Base-by-base conservation (phyloP, 2,797 vertebrate species). In the Macropodus opercularis region DNA sequence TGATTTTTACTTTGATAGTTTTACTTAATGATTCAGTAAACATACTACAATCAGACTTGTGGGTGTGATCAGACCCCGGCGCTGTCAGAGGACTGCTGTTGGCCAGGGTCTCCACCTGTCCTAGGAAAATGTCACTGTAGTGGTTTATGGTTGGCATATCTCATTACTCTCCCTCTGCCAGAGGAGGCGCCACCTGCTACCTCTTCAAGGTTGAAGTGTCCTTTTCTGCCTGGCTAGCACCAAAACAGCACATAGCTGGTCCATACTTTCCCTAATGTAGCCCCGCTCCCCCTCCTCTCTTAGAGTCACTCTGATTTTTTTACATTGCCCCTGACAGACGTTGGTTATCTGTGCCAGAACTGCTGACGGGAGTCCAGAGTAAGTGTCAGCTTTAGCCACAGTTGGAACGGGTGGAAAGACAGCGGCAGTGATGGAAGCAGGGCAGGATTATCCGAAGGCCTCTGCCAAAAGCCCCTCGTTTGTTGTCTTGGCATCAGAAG, bases 321-420 rank as follows among this genome's bases (percentile, higher is more conserved):
- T 59, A 43, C 53, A 57, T 44, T 73, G 56, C 38, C 24, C 29
- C 59, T 72, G 75, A 84, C 82, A 85, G 82, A 79, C 68, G 66
- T 63, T 72, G 47, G 67, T 18, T 42, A 43, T 56, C 41, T 9
- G 17, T 84, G 86, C 89, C 88, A 88, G 67, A 76, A 77, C 52
- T 73, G 79, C 82, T 70, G 85, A 83, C 72, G 67, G 76, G 63
- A 73, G 65, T 79, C 79, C 67, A 69, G 75, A 54, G 78, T 70
- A 74, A 73, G 74, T 81, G 85, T 85, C 86, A 77, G 83, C 81
- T 89, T 89, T 80, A 73, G 79, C 79, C 84, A 79, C 88, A 84
- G 85, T 85, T 66, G 80, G 84, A 78, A 55, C 38, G 49, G 40
- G 39, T 64, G 77, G 72, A 72, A 70, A 67, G 68, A 74, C 59